Conservation (phyloP, 2,797 vertebrate species). For the Potorous gilbertii region DNA sequence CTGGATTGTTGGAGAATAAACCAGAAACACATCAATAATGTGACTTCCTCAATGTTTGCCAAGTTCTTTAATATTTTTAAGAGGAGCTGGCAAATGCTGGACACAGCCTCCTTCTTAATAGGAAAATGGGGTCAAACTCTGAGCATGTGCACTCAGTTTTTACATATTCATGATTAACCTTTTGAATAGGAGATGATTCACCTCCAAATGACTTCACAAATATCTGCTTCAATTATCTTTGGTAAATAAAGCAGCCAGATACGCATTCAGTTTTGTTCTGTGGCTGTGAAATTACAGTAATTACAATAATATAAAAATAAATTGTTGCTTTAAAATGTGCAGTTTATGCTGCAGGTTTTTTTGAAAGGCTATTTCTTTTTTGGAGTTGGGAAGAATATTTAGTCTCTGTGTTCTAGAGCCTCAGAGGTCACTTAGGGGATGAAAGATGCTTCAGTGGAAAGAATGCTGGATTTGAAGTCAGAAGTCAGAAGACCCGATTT, state of each 20-base stretch:
- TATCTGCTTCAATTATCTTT: slow-evolving; percentile 60
- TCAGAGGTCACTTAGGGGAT: neutral
- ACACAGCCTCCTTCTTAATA: neutral
- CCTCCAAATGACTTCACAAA: slow-evolving; percentile 56
- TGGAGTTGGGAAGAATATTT: neutral
- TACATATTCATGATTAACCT: slow-evolving; percentile 53
- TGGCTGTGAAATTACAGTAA: slow-evolving; percentile 58
- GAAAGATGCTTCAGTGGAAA: neutral
- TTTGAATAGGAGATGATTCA: slow-evolving; percentile 53
- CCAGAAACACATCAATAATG: neutral
- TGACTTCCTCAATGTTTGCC: neutral
- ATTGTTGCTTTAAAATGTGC: slow-evolving; percentile 53
- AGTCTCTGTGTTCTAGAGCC: neutral
- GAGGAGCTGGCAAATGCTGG: neutral
- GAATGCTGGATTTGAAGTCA: neutral
- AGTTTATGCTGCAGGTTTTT: neutral
- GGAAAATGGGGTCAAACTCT: slow-evolving; percentile 2
- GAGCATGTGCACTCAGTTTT: neutral
- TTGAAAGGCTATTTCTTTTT: neutral
- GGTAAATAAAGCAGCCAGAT: slow-evolving; percentile 51
- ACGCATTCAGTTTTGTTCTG: slow-evolving; percentile 57
- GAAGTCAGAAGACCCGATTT: neutral
- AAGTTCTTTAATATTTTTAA: neutral
- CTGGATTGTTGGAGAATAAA: neutral
- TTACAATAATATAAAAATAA: slow-evolving; percentile 58